Evolutionary conservation across 1,140 invertebrate genomes (phyloP).

Genomic region (Lycorma delicatula): DNA sequence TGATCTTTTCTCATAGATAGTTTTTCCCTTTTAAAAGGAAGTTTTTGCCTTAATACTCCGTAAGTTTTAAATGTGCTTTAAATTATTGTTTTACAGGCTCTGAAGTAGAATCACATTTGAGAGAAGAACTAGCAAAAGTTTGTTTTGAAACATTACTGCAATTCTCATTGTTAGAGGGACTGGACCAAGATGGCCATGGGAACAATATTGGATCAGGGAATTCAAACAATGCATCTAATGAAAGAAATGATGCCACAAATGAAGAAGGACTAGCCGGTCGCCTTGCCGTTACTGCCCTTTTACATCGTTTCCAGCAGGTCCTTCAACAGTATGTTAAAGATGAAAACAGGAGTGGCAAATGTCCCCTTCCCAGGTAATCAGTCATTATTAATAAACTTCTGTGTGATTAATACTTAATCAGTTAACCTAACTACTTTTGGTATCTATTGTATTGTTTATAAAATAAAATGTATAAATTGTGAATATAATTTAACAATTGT

Average conservation of each 20-base stretch:
- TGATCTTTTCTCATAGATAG: no score
- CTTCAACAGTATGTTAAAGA: slow-evolving; percentile 81
- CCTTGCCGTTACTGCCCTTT: slow-evolving; percentile 79
- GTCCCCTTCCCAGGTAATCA: slow-evolving; percentile 75
- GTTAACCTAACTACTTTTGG: no score
- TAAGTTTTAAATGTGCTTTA: neutral
- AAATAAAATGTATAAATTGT: no score
- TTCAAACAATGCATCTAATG: neutral
- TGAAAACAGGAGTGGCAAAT: slow-evolving; percentile 80
- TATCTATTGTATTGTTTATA: no score
- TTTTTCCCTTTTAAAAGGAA: no score
- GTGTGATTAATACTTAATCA: no score
- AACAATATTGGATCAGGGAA: slow-evolving; percentile 18
- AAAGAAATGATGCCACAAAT: neutral
- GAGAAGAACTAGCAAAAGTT: slow-evolving; percentile 92
- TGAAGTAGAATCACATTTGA: slow-evolving; percentile 70
- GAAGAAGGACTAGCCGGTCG: slow-evolving; percentile 61
- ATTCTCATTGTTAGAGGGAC: slow-evolving; percentile 73
- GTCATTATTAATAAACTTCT: slow-evolving; percentile 16
- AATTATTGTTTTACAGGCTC: slow-evolving; percentile 49
- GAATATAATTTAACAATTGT: no score
- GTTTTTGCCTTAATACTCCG: neutral
- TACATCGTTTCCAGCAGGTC: slow-evolving; percentile 90
- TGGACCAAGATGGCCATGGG: slow-evolving; percentile 41
- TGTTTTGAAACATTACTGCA: slow-evolving; percentile 94